Evolutionary conservation across 2,113 vertebrate genomes (phyloP), one percentile per base, ranked within the genome.

Genomic region (Strigops habroptila): DNA sequence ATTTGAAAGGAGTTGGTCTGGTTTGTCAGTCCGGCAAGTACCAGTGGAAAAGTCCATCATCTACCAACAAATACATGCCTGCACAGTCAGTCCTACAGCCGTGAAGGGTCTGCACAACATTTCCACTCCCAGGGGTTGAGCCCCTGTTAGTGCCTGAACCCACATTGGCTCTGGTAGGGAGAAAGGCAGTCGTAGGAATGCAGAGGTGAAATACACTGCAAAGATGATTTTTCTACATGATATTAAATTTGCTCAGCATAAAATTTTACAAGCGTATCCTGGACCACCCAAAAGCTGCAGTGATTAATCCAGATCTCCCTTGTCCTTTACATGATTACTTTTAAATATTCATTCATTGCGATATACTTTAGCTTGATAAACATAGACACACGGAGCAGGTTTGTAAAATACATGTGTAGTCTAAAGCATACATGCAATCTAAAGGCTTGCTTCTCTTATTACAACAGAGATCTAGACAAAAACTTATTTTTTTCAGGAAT

Each of bases 201-300:
- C 64, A 73, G 49, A 82, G 65, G 53, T 71, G 71, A 92, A 93
- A 82, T 92, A 91, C 39, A 49, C 62, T 71, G 35, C 53, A 91
- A 80, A 81, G 68, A 83, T 64, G 33, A 67, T 82, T 93, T 94
- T 91, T 83, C 78, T 86, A 53, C 53, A 31, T 55, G 89, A 85
- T 91, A 82, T 91, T 91, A 67, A 25, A 82, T 93, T 88, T 93
- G 5, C 57, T 57, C 23, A 18, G 60, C 57, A 52, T 83, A 94
- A 92, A 96, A 88, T 68, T 88, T 95, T 94, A 71, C 43, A 71
- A 23, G 85, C 48, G 3, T 79, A 71, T 57, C 57, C 70, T 49
- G 39, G 90, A 91, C 96, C 96, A 96, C 97, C 82, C 93, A 80
- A 88, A 93, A 63, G 11, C n/a, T 86, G 37, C 51, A 69, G 81